phyloP scores from a whole-genome alignment of 2,797 vertebrate species.

The Gymnoscopelus braueri region DNA sequence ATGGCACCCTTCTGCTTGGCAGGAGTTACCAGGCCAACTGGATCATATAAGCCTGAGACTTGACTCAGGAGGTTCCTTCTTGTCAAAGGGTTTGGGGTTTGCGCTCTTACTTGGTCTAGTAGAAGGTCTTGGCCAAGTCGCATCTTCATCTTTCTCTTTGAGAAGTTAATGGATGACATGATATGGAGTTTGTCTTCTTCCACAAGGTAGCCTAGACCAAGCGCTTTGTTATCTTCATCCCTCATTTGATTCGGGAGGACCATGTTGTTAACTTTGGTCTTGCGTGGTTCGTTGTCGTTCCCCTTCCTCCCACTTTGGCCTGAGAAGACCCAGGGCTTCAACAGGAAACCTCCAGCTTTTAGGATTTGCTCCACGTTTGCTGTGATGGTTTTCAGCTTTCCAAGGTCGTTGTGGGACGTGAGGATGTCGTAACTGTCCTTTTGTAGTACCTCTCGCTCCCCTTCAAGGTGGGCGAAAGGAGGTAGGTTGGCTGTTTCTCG shows the following conservation, averaged over 20 bases:
- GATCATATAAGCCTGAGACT: too few species aligned
- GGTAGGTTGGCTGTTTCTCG: conserved; percentile 16
- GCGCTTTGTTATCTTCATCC: background rate
- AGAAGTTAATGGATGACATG: too few species aligned
- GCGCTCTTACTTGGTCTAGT: background rate
- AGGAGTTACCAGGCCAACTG: too few species aligned
- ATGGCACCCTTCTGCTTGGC: too few species aligned
- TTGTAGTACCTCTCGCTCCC: conserved; percentile 11
- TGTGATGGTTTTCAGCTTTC: conserved; percentile 2
- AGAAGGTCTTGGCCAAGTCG: too few species aligned
- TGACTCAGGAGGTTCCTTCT: background rate
- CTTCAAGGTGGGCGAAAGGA: conserved; percentile 17
- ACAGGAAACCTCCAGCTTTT: conserved; percentile 4
- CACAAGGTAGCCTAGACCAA: background rate
- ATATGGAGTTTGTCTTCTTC: too few species aligned
- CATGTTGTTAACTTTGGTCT: too few species aligned
- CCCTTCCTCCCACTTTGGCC: too few species aligned
- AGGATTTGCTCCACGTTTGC: conserved; percentile 19
- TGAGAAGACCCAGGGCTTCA: too few species aligned
- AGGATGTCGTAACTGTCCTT: conserved; percentile 9
- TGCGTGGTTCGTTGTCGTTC: too few species aligned
- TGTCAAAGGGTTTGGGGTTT: background rate
- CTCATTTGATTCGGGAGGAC: too few species aligned
- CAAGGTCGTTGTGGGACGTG: background rate
- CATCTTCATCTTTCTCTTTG: too few species aligned